These are phyloP conservation scores for Leucania comma DNA, from an alignment of 2,888 invertebrate species.

Conservation along the genomic window DNA sequence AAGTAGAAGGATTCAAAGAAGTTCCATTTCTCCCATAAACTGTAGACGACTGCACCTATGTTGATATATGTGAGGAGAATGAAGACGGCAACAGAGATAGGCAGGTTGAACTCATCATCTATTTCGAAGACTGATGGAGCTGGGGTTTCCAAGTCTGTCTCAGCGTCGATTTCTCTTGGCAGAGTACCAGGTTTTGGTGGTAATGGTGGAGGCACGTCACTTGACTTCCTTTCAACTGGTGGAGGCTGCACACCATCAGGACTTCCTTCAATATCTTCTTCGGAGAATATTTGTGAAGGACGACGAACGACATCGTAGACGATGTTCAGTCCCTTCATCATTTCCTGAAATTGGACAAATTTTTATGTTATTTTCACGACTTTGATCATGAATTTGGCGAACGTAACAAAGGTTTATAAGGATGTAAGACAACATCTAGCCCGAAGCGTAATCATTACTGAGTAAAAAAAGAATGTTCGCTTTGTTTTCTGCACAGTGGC, in stretches of 20 bases:
- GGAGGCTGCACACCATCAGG: conserved; percentile 72
- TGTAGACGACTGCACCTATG: conserved; percentile 95
- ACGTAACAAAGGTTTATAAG: conserved; percentile 59
- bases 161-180: conserved; percentile 76
- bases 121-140: conserved; percentile 95
- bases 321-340: conserved; percentile 95
- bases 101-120: conserved; percentile 98
- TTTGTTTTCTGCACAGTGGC: conserved; percentile 68
- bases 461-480: conserved; percentile 70
- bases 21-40: conserved; percentile 95
- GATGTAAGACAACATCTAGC: conserved; percentile 71
- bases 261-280: conserved; percentile 83
- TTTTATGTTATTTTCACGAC: conserved; percentile 31
- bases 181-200: conserved; percentile 83
- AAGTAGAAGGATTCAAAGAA: conserved; percentile 99
- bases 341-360: conserved; percentile 90
- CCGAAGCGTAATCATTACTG: conserved; percentile 74
- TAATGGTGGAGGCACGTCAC: conserved; percentile 85
- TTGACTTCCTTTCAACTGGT: conserved; percentile 75
- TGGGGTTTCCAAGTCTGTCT: conserved; percentile 94
- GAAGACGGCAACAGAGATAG: conserved; percentile 96
- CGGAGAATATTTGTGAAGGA: conserved; percentile 92
- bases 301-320: conserved; percentile 95
- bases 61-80: conserved; percentile 96
- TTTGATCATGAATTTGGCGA: conserved; percentile 58